Evolutionary conservation across 2,888 invertebrate species (phyloP).

Genomic region (Luperina testacea): DNA sequence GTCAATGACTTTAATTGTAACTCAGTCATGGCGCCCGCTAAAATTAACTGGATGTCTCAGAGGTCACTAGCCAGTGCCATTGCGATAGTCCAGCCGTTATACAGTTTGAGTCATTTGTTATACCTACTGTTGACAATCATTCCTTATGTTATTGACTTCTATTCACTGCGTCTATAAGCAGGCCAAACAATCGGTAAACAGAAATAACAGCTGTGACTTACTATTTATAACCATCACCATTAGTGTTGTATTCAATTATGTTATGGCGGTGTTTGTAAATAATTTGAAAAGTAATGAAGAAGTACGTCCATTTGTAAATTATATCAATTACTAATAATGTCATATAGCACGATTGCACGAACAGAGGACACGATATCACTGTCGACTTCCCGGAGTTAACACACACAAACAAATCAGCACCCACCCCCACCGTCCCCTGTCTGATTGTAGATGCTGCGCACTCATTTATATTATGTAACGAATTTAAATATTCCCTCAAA

Average conservation of each 20-base stretch:
- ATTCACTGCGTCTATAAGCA: conserved; percentile 37
- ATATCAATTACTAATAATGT: conserved; percentile 3
- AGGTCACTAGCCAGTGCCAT: conserved; percentile 71
- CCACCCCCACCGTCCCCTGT: conserved; percentile 65
- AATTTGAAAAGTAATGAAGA: background rate
- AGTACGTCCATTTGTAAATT: conserved; percentile 1
- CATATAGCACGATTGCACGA: conserved; percentile 8
- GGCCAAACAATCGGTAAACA: conserved; percentile 22
- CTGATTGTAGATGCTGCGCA: conserved; percentile 74
- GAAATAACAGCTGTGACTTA: conserved; percentile 39
- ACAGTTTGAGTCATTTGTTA: conserved; percentile 44
- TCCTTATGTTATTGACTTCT: conserved; percentile 43
- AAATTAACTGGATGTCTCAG: conserved; percentile 77
- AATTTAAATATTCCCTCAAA: conserved; percentile 38
- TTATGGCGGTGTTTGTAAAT: conserved; percentile 4
- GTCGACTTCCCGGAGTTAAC: conserved; percentile 52
- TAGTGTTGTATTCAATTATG: background rate
- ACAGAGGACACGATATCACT: conserved; percentile 43
- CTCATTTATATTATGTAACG: conserved; percentile 73
- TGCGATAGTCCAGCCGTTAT: conserved; percentile 55
- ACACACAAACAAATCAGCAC: conserved; percentile 65
- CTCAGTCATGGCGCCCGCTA: conserved; percentile 73
- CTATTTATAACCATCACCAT: conserved; percentile 5
- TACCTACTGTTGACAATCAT: conserved; percentile 46
- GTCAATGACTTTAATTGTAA: conserved; percentile 79